Evolutionary conservation across 1,140 invertebrate species (phyloP).

Genomic region (Pseudoatta argentina): DNA sequence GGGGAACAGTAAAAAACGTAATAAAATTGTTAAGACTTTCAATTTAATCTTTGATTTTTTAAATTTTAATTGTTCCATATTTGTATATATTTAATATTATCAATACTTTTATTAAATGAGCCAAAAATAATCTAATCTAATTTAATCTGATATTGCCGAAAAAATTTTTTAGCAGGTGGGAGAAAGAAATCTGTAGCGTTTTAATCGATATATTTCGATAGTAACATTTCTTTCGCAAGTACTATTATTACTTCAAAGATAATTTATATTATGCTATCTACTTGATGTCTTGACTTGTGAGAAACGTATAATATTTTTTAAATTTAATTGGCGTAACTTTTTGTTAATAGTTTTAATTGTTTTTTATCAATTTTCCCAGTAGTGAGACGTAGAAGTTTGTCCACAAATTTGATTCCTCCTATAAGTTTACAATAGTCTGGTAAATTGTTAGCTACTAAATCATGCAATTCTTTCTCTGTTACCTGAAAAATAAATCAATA

Average conservation of each 20-base stretch:
- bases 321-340: slow-evolving; percentile 15
- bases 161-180: neutral
- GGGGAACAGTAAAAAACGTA: too few species aligned
- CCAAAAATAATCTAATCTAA: neutral
- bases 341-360: slow-evolving; percentile 80
- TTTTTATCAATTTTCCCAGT: slow-evolving; percentile 89
- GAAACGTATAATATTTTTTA: neutral
- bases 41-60: too few species aligned
- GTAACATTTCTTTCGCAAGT: neutral
- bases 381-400: slow-evolving; percentile 87
- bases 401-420: slow-evolving; percentile 88
- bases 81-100: too few species aligned
- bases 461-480: slow-evolving; percentile 74
- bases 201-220: neutral
- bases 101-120: too few species aligned
- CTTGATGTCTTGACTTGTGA: neutral
- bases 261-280: neutral
- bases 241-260: neutral
- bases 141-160: neutral
- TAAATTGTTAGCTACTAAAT: slow-evolving; percentile 74
- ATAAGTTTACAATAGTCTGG: slow-evolving; percentile 84
- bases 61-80: too few species aligned
- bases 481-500: slow-evolving; percentile 68
- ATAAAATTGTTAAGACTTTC: too few species aligned
- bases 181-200: neutral